Evolutionary conservation across 2,113 vertebrate species (phyloP).

Genomic region (Pseudorectes ferrugineus): DNA sequence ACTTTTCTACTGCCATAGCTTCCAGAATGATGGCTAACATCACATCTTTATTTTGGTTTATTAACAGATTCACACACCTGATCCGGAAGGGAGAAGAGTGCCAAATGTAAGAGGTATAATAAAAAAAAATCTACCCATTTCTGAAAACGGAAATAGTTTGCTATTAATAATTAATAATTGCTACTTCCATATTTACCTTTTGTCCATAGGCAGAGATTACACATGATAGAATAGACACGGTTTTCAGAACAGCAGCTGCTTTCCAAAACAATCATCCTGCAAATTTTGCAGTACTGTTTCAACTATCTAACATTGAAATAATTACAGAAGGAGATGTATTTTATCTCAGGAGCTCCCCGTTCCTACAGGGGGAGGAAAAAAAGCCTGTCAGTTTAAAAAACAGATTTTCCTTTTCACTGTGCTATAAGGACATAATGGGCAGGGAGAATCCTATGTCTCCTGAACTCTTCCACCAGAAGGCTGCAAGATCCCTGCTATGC

Average conservation of each 20-base stretch:
- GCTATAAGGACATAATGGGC: background rate
- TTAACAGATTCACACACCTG: background rate
- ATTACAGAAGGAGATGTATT: background rate
- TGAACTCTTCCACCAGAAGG: background rate
- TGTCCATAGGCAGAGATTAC: background rate
- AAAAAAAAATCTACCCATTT: background rate
- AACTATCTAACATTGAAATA: background rate
- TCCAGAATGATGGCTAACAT: background rate
- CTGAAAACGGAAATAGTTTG: background rate
- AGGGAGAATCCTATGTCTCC: background rate
- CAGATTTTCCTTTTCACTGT: background rate
- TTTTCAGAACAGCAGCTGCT: background rate
- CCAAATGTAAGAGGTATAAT: slow-evolving; percentile 17
- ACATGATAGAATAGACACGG: background rate
- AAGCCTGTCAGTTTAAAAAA: background rate
- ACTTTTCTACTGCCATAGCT: accelerated
- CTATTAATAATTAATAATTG: background rate
- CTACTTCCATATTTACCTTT: background rate
- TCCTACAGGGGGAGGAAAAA: background rate
- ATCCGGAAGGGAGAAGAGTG: background rate
- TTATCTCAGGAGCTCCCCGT: background rate
- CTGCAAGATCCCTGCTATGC: background rate
- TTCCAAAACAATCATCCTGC: background rate
- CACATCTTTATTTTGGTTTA: background rate
- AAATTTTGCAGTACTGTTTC: background rate